phyloP scores from a whole-genome alignment of 2,888 invertebrate genomes.

The Isoperla grammatica region DNA sequence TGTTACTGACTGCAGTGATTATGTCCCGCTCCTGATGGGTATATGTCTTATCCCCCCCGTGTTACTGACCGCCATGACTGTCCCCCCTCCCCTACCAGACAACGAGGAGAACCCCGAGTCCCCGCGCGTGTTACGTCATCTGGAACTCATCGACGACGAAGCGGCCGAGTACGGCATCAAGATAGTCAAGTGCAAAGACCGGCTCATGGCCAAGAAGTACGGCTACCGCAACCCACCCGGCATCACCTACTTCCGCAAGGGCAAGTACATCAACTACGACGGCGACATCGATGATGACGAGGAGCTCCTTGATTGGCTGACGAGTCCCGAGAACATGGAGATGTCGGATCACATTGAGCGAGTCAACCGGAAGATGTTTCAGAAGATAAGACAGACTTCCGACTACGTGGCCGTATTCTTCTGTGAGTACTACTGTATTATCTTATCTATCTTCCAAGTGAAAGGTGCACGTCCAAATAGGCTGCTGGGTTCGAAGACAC shows the following conservation, averaged over 20 bases:
- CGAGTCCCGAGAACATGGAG: constrained; percentile 92
- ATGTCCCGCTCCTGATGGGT: no score
- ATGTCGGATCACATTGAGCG: constrained; percentile 87
- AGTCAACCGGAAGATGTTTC: constrained; percentile 89
- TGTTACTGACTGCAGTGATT: no score
- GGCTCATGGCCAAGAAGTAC: constrained; percentile 89
- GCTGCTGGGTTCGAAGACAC: neutral
- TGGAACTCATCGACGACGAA: constrained; percentile 88
- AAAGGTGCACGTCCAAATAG: no score
- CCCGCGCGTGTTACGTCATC: constrained; percentile 72
- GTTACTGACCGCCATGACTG: no score
- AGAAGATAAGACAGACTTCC: constrained; percentile 80
- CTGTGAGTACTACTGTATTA: constrained; percentile 68
- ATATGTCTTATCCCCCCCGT: no score
- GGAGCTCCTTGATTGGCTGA: constrained; percentile 83
- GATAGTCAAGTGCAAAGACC: constrained; percentile 80
- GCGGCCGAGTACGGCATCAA: constrained; percentile 88
- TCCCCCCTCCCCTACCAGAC: constrained; percentile 46
- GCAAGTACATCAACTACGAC: constrained; percentile 84
- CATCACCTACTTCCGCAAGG: constrained; percentile 84
- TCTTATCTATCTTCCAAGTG: no score
- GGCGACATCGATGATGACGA: constrained; percentile 87
- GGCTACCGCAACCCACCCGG: constrained; percentile 86
- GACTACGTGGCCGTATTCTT: constrained; percentile 90
- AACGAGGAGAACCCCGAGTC: constrained; percentile 77